Evolutionary conservation across 2,113 vertebrate genomes (phyloP).

Genomic region (Carassius auratus): DNA sequence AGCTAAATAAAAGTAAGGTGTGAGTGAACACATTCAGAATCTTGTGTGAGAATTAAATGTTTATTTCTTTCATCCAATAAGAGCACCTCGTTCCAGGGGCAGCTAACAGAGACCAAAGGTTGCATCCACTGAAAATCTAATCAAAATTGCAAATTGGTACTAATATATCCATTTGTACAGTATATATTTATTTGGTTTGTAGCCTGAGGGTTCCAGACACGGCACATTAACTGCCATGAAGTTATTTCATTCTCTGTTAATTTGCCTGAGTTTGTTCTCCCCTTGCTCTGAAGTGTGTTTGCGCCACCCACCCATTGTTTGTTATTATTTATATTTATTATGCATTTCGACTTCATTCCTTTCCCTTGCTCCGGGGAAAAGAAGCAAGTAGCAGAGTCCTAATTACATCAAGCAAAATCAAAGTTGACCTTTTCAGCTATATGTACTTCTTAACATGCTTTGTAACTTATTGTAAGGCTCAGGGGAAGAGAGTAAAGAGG

Average conservation of each 20-base stretch:
- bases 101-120: not conserved
- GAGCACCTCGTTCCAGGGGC: not conserved
- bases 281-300: not conserved
- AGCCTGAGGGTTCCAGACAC: not conserved
- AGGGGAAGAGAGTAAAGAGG: not conserved
- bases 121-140: too few relatives aligned
- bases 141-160: not conserved
- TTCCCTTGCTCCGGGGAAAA: not conserved
- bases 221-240: not conserved
- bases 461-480: not conserved
- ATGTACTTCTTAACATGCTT: constrained; percentile 1
- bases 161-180: constrained; percentile 11
- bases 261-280: not conserved
- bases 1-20: constrained; percentile 2
- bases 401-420: constrained; percentile 60
- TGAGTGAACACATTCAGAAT: not conserved
- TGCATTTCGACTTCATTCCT: not conserved
- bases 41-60: not conserved
- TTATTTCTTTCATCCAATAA: not conserved
- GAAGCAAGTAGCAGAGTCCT: not conserved
- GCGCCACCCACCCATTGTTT: not conserved
- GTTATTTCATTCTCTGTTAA: not conserved
- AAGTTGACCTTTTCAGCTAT: constrained; percentile 57
- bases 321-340: constrained; percentile 1
- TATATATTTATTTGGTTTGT: not conserved